phyloP scores from a whole-genome alignment of 2,113 vertebrate species.

The Lagopus muta region DNA sequence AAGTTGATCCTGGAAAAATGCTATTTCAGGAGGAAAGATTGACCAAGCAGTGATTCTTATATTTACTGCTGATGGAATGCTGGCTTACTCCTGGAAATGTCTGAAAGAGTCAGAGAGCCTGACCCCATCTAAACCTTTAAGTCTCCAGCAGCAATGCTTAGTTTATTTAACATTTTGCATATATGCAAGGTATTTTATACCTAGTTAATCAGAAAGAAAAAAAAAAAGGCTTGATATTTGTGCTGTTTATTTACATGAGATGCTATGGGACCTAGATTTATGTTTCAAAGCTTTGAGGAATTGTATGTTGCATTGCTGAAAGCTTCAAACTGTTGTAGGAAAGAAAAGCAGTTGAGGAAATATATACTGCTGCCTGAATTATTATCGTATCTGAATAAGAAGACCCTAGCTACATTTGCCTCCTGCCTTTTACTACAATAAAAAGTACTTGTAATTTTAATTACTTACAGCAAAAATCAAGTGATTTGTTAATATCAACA shows the following conservation, averaged over 20 bases:
- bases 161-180: background rate
- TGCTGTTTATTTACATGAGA: conserved; percentile 18
- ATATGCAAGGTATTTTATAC: conserved; percentile 15
- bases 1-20: background rate
- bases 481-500: conserved; percentile 52
- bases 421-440: conserved; percentile 18
- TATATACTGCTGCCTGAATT: conserved; percentile 6
- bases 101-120: background rate
- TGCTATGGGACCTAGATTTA: background rate
- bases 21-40: background rate
- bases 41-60: background rate
- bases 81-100: background rate
- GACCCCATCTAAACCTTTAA: background rate
- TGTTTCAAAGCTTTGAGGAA: background rate
- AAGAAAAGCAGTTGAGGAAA: conserved; percentile 29
- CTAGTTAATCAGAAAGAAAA: background rate
- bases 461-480: conserved; percentile 48
- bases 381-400: background rate
- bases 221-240: conserved; percentile 15
- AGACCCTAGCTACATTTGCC: background rate
- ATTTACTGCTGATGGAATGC: background rate
- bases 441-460: conserved; percentile 41
- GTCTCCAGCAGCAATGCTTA: background rate
- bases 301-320: background rate
- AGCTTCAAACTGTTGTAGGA: background rate